Base-by-base conservation (phyloP, 2,113 vertebrate genomes). In the Anoplopoma fimbria region DNA sequence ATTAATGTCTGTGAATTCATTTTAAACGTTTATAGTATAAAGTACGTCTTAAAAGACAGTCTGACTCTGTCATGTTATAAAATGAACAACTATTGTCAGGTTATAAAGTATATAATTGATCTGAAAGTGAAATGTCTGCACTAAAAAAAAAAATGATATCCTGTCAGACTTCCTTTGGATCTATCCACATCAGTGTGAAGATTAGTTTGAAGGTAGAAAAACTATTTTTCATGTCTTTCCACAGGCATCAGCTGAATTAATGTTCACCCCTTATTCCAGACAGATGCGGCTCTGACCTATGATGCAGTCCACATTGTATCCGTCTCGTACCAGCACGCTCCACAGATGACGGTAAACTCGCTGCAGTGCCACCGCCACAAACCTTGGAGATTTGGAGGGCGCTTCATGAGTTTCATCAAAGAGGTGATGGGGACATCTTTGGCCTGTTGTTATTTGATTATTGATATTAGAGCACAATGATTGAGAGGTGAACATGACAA, bases 291-390 rank as follows among this genome's bases (percentile, higher is more conserved):
- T 95, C 96, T 99, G 92, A 94, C 98, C 85, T 99, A 99, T 14
- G 98, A 99, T 0, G 98, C 98, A 0, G 98, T 99, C 93, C 98
- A 99, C 93, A 98, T 99, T 79, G 98, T 99, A 79, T 99, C 98
- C 1, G 97, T 99, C 70, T 99, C 98, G 85, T 99, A 99, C 94
- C 98, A 99, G 93, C 96, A 98, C 9, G 97, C 98, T 0, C 97
- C 98, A 0, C 97, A 98, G 95, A 99, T 99, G 98, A 99, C 98
- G 0, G 98, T 99, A 6, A 99, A 99, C 94, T 99, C 98, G 4
- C 95, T 99, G 92, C 98, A 99, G 94, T 99, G 98, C 91, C 98
- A 99, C 75, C 96, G 98, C 15, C 98, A 99, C 94, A 99, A 99
- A 87, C 98, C 98, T 84, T 99, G 98, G 98, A 95, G 98, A 88